Percentiles rank a stretch among this genome's conserved stretches.
These are phyloP conservation scores for Macaria liturata DNA, from an alignment of 2,888 invertebrate species.

Conservation along the genomic window DNA sequence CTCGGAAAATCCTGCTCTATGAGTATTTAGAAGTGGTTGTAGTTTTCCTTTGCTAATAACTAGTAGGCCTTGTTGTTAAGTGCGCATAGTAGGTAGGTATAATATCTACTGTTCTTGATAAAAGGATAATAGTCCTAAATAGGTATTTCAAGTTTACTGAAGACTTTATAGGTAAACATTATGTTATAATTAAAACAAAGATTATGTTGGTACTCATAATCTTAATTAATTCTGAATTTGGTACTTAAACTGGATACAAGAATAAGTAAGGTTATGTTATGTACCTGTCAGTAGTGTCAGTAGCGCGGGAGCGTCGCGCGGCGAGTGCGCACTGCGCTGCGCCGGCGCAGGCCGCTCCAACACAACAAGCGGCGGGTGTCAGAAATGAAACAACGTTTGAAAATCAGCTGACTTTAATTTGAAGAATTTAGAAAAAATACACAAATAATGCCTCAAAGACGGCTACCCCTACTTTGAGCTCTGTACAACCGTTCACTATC, in stretches of 20 bases:
- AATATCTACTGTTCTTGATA: too few species aligned
- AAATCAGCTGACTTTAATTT: slow-evolving; percentile 74
- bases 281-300: slow-evolving; percentile 10
- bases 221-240: too few species aligned
- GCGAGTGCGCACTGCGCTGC: not conserved
- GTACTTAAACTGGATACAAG: too few species aligned
- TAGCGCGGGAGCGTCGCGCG: not conserved
- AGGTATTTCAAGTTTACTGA: too few species aligned
- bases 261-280: not conserved
- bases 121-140: too few species aligned
- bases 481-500: slow-evolving; percentile 58
- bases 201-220: too few species aligned
- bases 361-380: slow-evolving; percentile 8
- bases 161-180: too few species aligned
- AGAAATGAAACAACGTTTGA: slow-evolving; percentile 48
- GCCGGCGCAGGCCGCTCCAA: not conserved
- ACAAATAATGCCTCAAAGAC: slow-evolving; percentile 58
- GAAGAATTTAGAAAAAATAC: slow-evolving; percentile 76
- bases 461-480: slow-evolving; percentile 64
- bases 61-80: too few species aligned
- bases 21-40: slow-evolving; percentile 11
- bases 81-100: too few species aligned
- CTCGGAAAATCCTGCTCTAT: slow-evolving; percentile 1
- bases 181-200: too few species aligned
- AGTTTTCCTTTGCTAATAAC: slow-evolving; percentile 5